Conservation (phyloP, 1,140 invertebrate species). For the Diabrotica virgifera region DNA sequence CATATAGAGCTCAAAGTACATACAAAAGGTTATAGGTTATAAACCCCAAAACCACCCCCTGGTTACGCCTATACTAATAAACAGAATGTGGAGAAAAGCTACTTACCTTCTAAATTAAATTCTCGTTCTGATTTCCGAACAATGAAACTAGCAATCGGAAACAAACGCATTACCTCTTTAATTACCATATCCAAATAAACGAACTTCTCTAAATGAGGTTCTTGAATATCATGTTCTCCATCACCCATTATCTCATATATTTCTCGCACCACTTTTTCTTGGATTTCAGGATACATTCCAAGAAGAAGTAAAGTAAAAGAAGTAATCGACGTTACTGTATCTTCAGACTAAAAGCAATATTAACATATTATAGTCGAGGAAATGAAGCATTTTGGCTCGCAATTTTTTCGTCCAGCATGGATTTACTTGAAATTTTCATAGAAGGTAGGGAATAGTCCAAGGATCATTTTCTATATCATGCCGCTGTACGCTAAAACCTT, state of each 20-base stretch:
- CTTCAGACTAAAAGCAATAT: conserved; percentile 31
- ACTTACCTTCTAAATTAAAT: conserved; percentile 52
- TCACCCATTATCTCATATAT: conserved; percentile 26
- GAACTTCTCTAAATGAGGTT: conserved; percentile 54
- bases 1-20: no score
- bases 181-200: conserved; percentile 72
- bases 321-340: conserved; percentile 27
- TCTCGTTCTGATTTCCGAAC: conserved; percentile 60
- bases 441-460: no score
- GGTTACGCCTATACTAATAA: no score
- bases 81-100: no score
- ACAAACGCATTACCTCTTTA: conserved; percentile 66
- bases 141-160: conserved; percentile 72
- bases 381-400: no score
- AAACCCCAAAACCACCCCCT: no score
- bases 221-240: conserved; percentile 1
- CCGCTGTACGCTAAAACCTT: no score
- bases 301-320: conserved; percentile 25
- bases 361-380: no score
- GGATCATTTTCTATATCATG: no score
- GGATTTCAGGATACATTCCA: conserved; percentile 34
- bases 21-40: no score
- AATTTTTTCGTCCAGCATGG: no score
- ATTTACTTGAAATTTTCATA: no score
- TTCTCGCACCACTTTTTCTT: conserved; percentile 28